These are phyloP conservation scores for Pseudococcus jackbeardsleyi DNA, from an alignment of 2,888 invertebrate genomes.

Conservation along the genomic window DNA sequence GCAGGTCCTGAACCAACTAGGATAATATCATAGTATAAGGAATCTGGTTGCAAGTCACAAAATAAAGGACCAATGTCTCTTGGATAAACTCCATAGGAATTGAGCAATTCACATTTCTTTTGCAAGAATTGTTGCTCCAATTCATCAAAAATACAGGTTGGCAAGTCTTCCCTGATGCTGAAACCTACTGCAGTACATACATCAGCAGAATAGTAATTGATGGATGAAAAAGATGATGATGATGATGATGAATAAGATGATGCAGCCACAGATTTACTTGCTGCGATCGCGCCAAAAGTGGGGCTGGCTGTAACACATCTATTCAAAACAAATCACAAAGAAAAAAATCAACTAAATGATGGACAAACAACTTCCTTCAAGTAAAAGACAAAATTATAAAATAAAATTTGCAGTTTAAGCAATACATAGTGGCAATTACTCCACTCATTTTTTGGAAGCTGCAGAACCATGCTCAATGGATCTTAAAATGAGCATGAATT, in stretches of 20 bases:
- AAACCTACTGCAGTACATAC: background rate
- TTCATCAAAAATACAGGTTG: background rate
- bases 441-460: too few species aligned
- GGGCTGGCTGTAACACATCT: slow-evolving; percentile 13
- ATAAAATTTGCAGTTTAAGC: too few species aligned
- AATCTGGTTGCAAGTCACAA: background rate
- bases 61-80: background rate
- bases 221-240: background rate
- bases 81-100: background rate
- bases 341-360: background rate
- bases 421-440: too few species aligned
- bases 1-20: background rate
- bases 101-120: slow-evolving; percentile 2
- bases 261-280: background rate
- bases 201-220: background rate
- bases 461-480: too few species aligned
- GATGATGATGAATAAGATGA: background rate
- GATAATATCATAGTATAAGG: background rate
- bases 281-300: background rate
- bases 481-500: too few species aligned
- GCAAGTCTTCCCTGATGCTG: background rate
- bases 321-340: background rate
- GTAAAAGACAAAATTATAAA: too few species aligned
- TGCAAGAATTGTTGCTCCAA: background rate
- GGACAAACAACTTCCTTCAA: background rate